These are phyloP conservation scores for Ptychadena robeensis DNA, from an alignment of 2,797 vertebrate genomes.

Conservation along the genomic window DNA sequence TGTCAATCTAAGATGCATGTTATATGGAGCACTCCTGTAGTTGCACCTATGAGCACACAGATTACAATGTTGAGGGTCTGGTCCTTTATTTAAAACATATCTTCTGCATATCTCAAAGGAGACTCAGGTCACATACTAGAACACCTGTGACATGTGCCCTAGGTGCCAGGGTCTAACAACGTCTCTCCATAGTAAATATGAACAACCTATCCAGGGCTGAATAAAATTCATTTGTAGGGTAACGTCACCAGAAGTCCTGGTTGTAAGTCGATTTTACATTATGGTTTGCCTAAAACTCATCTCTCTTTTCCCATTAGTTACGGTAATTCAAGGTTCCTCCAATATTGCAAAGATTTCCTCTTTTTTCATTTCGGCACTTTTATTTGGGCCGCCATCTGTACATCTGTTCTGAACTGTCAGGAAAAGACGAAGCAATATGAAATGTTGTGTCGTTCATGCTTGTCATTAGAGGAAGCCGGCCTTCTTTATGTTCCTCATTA, in stretches of 20 bases:
- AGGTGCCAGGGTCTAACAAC: too few species aligned
- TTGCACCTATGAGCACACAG: too few species aligned
- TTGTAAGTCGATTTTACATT: neutral
- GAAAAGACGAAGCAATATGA: constrained; percentile 51
- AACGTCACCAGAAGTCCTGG: neutral
- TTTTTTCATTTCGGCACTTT: constrained; percentile 39
- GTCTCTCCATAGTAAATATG: too few species aligned
- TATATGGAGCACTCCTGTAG: too few species aligned
- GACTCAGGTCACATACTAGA: too few species aligned
- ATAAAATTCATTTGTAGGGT: neutral
- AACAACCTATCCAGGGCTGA: neutral
- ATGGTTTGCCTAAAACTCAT: neutral
- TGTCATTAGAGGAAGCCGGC: constrained; percentile 43
- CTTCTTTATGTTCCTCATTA: constrained; percentile 46
- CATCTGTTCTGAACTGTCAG: constrained; percentile 57
- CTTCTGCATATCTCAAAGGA: too few species aligned
- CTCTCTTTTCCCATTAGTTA: neutral
- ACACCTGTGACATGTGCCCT: too few species aligned
- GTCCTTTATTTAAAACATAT: too few species aligned
- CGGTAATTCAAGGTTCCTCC: constrained; percentile 35
- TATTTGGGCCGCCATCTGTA: constrained; percentile 56
- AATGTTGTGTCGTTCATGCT: constrained; percentile 51
- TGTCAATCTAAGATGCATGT: neutral
- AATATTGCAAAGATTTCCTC: constrained; percentile 34
- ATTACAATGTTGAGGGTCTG: too few species aligned